Percentiles rank a stretch among this genome's conserved stretches.
Evolutionary conservation across 2,888 invertebrate genomes (phyloP).

Genomic region (Cheilosia variabilis): DNA sequence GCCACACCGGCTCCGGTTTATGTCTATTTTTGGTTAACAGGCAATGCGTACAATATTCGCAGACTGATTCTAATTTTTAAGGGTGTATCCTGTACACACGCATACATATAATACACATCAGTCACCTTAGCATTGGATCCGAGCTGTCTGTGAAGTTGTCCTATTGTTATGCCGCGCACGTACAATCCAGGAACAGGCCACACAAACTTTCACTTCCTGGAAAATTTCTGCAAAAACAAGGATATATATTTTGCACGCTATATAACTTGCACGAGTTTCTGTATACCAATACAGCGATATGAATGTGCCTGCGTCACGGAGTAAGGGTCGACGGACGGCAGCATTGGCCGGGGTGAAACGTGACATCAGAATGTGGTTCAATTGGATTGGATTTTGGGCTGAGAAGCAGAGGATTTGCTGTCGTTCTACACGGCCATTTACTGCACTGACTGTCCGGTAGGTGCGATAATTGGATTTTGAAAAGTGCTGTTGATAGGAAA

Average conservation of each 20-base stretch:
- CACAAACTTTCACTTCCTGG: constrained; percentile 69
- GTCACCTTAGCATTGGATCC: constrained; percentile 29
- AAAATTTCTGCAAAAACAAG: constrained; percentile 47
- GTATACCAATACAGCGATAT: constrained; percentile 11
- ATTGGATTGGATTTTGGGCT: constrained; percentile 37
- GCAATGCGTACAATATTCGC: constrained; percentile 54
- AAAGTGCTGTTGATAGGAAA: constrained; percentile 58
- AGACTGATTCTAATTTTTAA: constrained; percentile 63
- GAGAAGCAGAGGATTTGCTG: background rate
- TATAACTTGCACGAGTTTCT: constrained; percentile 12
- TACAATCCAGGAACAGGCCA: constrained; percentile 31
- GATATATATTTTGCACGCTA: constrained; percentile 19
- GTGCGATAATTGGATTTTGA: constrained; percentile 68
- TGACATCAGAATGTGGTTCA: constrained; percentile 58
- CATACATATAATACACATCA: background rate
- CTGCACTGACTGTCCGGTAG: constrained; percentile 26
- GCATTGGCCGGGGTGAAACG: constrained; percentile 32
- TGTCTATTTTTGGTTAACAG: constrained; percentile 52
- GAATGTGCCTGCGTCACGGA: constrained; percentile 34
- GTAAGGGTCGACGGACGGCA: constrained; percentile 36
- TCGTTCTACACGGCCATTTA: constrained; percentile 31
- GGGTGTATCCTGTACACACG: constrained; percentile 3
- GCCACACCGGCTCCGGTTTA: constrained; percentile 8
- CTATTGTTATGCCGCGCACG: constrained; percentile 62
- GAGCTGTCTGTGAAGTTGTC: constrained; percentile 30